phyloP scores from a whole-genome alignment of 2,888 invertebrate genomes.

The Tupiocoris notatus region DNA sequence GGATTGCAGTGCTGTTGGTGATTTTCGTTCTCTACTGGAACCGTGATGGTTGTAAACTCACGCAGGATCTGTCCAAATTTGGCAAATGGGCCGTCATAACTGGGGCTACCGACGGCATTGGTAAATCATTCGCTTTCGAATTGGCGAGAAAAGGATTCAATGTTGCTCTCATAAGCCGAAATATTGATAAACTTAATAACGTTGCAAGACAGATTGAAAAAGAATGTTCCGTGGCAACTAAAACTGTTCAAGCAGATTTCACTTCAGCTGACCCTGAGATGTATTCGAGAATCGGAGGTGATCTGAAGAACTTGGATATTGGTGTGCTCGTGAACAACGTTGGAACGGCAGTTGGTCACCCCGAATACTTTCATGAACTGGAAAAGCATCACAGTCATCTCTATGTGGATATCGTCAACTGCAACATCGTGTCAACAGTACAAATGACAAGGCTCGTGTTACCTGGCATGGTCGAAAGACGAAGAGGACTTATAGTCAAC shows the following conservation, averaged over 20 bases:
- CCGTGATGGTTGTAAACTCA: no score
- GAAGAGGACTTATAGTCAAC: constrained; percentile 2
- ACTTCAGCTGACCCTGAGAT: neutral
- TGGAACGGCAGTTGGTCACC: neutral
- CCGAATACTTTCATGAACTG: neutral
- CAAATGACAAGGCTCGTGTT: constrained; percentile 7
- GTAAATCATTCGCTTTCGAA: constrained; percentile 4
- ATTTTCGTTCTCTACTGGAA: no score
- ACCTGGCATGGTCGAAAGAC: neutral
- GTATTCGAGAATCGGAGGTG: neutral
- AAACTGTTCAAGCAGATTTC: constrained; percentile 11
- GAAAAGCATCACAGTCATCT: neutral
- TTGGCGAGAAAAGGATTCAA: neutral
- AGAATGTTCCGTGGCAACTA: neutral
- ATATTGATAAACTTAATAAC: neutral
- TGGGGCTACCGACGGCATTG: constrained; percentile 13
- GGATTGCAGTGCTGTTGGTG: no score
- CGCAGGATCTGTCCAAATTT: no score
- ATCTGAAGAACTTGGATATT: neutral
- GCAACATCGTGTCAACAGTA: neutral
- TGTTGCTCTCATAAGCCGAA: neutral
- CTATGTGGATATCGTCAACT: neutral
- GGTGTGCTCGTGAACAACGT: constrained; percentile 15
- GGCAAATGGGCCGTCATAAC: constrained; percentile 4
- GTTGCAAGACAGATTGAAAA: neutral